Evolutionary conservation across 2,113 vertebrate genomes (phyloP).

Genomic region (Ictalurus punctatus): DNA sequence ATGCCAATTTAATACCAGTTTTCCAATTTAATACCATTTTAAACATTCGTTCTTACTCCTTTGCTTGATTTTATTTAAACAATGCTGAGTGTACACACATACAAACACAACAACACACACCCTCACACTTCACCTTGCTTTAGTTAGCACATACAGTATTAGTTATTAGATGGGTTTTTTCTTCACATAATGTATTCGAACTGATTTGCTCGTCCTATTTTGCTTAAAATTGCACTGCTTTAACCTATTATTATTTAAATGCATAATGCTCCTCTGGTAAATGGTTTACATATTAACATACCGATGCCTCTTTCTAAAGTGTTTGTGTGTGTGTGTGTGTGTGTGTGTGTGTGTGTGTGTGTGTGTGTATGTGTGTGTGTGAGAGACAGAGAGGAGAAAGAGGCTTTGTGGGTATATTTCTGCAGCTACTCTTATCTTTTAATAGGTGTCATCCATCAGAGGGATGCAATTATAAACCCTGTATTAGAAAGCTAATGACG

Average conservation of each 20-base stretch:
- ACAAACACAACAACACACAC: constrained; percentile 30
- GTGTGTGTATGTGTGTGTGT: constrained; percentile 25
- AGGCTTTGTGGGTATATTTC: constrained; percentile 49
- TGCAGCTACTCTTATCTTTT: constrained; percentile 43
- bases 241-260: constrained; percentile 66
- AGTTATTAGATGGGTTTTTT: not conserved
- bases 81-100: not conserved
- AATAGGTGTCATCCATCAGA: constrained; percentile 41
- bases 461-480: constrained; percentile 39
- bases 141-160: constrained; percentile 41
- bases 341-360: constrained; percentile 32
- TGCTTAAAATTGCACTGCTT: constrained; percentile 62
- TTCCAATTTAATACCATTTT: constrained; percentile 54
- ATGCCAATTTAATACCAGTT: constrained; percentile 38
- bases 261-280: constrained; percentile 57
- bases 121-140: constrained; percentile 36
- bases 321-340: constrained; percentile 36
- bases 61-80: constrained; percentile 55
- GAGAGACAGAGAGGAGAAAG: constrained; percentile 40
- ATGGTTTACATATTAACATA: constrained; percentile 60
- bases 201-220: constrained; percentile 39
- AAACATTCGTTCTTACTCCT: constrained; percentile 63
- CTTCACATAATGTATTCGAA: constrained; percentile 21
- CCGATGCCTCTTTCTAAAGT: constrained; percentile 4
- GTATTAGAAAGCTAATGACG: constrained; percentile 31